Conservation (phyloP, 1,140 invertebrate species). For the Anoplolepis gracilipes region DNA sequence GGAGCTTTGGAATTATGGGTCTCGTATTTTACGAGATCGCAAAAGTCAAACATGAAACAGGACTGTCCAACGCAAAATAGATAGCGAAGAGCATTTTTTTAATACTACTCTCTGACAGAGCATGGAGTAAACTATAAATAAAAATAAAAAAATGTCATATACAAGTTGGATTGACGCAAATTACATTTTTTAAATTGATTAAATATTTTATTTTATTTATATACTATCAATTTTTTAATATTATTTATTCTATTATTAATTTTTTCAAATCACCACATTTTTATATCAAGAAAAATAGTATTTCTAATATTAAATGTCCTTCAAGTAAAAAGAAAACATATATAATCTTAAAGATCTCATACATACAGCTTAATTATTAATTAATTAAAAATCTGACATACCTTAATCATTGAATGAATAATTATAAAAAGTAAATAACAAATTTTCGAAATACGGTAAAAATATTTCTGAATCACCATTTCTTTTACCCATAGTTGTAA, state of each 20-base stretch:
- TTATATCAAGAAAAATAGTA: neutral
- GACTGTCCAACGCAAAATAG: neutral
- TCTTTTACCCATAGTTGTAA: neutral
- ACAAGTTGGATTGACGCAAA: neutral
- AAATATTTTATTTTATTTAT: neutral
- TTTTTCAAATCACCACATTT: neutral
- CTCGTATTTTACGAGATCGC: conserved; percentile 29
- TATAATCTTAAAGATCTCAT: conserved; percentile 7
- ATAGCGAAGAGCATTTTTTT: neutral
- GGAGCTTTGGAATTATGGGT: conserved; percentile 1
- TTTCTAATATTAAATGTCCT: too few relatives aligned
- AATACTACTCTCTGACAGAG: neutral
- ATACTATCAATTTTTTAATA: too few relatives aligned
- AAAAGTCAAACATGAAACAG: neutral
- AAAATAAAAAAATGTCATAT: neutral
- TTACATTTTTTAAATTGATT: neutral
- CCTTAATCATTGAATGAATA: conserved; percentile 17
- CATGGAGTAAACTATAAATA: neutral
- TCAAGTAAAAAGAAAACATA: neutral
- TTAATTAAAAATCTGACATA: too few relatives aligned
- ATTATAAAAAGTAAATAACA: conserved; percentile 8
- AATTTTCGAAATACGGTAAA: neutral
- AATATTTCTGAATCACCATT: neutral
- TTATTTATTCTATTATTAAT: neutral
- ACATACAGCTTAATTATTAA: neutral